Percentiles rank a stretch among this genome's conserved stretches.
These are phyloP conservation scores for Mormyrus proboscirostris DNA, from an alignment of 2,797 vertebrate species.

Conservation along the genomic window DNA sequence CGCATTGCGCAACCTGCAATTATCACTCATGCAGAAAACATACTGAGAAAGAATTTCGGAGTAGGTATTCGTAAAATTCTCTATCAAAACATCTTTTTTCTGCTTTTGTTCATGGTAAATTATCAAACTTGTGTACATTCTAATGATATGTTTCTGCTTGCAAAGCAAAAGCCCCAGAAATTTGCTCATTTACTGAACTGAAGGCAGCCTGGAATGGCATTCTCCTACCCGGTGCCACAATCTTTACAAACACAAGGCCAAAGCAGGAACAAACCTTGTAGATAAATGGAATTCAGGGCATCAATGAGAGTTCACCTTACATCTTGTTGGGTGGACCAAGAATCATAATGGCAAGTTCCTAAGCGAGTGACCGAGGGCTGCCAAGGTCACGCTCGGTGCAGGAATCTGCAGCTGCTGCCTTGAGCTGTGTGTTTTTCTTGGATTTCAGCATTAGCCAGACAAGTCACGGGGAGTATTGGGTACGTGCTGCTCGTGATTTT, in stretches of 20 bases:
- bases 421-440: not conserved
- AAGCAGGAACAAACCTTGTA: not conserved
- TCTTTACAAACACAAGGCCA: not conserved
- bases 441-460: not conserved
- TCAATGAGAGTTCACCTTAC: not conserved
- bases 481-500: conserved; percentile 2
- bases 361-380: not conserved
- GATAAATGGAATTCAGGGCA: not conserved
- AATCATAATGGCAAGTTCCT: not conserved
- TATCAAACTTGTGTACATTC: not conserved
- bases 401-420: not conserved
- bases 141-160: not conserved
- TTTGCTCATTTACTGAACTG: not conserved
- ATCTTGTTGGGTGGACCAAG: not conserved
- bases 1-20: not conserved
- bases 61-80: not conserved
- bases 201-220: not conserved
- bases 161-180: not conserved
- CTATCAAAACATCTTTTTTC: not conserved
- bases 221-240: not conserved
- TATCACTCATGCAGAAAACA: not conserved
- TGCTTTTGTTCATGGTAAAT: not conserved
- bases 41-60: not conserved
- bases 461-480: not conserved
- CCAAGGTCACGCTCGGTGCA: not conserved